A percentile compares a stretch with the other conserved stretches of the same genome.
Evolutionary conservation across 37 sponge, comb jelly and placozoan species (phyloP).

Genomic region (Mnemiopsis leidyi): DNA sequence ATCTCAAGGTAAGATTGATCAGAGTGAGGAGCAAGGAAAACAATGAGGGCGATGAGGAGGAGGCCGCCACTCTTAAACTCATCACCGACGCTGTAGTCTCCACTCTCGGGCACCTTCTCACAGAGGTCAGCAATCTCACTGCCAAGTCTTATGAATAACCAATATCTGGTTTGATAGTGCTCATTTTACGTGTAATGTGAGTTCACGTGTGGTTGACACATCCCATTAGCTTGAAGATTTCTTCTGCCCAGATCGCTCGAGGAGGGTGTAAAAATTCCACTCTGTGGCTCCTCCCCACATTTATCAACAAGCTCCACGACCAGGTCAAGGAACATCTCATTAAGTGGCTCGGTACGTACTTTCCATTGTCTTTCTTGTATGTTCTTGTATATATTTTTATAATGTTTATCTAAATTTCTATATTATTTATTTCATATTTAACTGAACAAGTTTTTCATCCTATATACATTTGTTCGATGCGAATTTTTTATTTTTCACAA

Average conservation of each 20-base stretch:
- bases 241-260: background rate
- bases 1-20: background rate
- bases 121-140: conserved; percentile 37
- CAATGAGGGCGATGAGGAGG: background rate
- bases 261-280: conserved; percentile 21
- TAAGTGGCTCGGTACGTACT: conserved; percentile 2
- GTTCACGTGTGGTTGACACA: background rate
- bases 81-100: conserved; percentile 9
- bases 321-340: conserved; percentile 46
- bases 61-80: conserved; percentile 38
- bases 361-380: no score
- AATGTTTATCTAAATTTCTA: no score
- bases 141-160: no score
- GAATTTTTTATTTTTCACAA: no score
- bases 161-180: no score
- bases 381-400: no score
- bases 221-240: no score
- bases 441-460: no score
- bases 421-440: no score
- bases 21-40: background rate
- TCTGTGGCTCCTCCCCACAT: conserved; percentile 14
- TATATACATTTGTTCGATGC: no score
- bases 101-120: background rate
- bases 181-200: background rate
- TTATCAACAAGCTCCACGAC: conserved; percentile 26